A percentile compares a stretch with the other conserved stretches of the same genome.
These are phyloP conservation scores for Ptiloglossa arizonensis DNA, from an alignment of 1,140 invertebrate genomes.

Conservation along the genomic window DNA sequence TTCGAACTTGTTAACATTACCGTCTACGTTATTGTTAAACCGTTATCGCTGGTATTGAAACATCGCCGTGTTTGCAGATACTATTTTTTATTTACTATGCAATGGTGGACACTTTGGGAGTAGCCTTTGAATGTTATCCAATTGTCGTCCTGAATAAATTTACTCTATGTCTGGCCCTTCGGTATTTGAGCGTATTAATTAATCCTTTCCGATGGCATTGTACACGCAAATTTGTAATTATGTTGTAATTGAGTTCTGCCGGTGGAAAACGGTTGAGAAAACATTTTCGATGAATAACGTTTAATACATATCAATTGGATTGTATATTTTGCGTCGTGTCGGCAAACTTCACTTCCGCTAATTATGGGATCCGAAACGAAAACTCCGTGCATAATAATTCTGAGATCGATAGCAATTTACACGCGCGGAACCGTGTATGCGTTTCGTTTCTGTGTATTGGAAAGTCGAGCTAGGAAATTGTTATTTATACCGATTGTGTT, in stretches of 20 bases:
- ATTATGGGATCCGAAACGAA: background rate
- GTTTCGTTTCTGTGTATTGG: background rate
- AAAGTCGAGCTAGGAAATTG: background rate
- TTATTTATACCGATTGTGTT: constrained; percentile 23
- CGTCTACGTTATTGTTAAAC: too few relatives aligned
- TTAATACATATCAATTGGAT: background rate
- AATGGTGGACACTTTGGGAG: too few relatives aligned
- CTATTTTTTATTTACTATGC: too few relatives aligned
- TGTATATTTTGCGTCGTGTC: background rate
- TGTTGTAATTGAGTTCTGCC: background rate
- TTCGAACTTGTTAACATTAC: too few relatives aligned
- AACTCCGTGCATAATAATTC: background rate
- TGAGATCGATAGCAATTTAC: background rate
- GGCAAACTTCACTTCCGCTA: background rate
- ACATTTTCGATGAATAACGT: background rate
- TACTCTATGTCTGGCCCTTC: background rate
- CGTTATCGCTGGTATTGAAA: too few relatives aligned
- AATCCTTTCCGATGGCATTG: background rate
- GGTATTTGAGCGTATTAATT: background rate
- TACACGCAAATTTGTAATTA: background rate
- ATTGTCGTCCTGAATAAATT: background rate
- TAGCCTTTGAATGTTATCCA: background rate
- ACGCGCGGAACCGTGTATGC: background rate
- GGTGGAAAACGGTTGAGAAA: background rate
- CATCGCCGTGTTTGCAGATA: too few relatives aligned